Base-by-base conservation (phyloP, 1,140 invertebrate genomes). In the Lasaia peninsularis region DNA sequence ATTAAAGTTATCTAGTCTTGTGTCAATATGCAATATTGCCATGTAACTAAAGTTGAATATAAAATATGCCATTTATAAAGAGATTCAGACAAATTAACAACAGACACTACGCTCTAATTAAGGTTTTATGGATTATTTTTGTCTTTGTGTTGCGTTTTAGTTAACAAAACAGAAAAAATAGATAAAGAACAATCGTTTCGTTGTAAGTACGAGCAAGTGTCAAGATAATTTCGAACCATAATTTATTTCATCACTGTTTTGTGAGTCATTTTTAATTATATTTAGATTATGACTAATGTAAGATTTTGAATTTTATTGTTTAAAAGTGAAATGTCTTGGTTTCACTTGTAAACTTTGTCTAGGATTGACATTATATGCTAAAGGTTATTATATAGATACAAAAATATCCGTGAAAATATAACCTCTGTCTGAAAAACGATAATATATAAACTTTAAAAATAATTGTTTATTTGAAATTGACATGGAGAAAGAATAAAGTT, bases 161-260 rank as follows among this genome's bases (percentile, higher is more conserved):
- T 68, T 65, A 67, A 74, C 20, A 69, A 74, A 65, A 18, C n/a
- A n/a, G n/a, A n/a, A n/a, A n/a, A n/a, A n/a, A 61, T 48, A 56
- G 20, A 34, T 72, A 67, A 64, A 58, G 62, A 70, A 60, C 52
- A 60, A 55, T 55, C 57, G 62, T 65, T 80, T 61, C 61, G 74
- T 84, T 87, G 84, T 87, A 85, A 85, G 78, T 87, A 84, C 76
- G 75, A 85, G 75, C 81, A 87, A 87, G 81, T 87, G 84, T 87
- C 51, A 80, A 82, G 68, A 73, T 69, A 60, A 32, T 57, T 51
- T 58, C 6, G 12, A 58, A 57, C 21, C 20, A 58, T 56, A 28
- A 28, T 28, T 28, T 28, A 28, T 63, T 56, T 51, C 65, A 77
- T 80, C 79, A 73, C 70, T 83, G 80, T 83, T 84, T 79, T 78